Conservation (phyloP, 2,797 vertebrate species). For the Silurus lanzhouensis region DNA sequence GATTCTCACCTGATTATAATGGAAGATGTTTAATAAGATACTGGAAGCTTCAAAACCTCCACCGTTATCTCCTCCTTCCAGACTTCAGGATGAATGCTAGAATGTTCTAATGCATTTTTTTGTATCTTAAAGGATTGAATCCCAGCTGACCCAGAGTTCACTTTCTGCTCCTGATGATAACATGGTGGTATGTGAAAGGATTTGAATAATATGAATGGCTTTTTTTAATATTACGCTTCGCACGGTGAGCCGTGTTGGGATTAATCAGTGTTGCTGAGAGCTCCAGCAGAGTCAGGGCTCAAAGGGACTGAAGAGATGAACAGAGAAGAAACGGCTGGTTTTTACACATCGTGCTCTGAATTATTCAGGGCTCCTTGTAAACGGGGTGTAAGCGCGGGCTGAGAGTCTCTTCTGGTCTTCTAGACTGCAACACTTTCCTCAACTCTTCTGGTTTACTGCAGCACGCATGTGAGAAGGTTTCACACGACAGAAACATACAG, state of each 20-base stretch:
- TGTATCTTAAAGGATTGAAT: not conserved
- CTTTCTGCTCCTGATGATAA: not conserved
- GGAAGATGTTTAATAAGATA: not conserved
- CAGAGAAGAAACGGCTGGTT: not conserved
- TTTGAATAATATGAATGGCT: not conserved
- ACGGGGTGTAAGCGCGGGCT: not conserved
- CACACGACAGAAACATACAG: not conserved
- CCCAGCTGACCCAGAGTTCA: not conserved
- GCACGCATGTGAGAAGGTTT: not conserved
- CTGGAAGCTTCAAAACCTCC: not conserved
- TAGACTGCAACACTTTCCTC: not conserved
- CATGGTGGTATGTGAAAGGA: not conserved
- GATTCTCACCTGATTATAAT: not conserved
- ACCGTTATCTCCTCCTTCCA: not conserved
- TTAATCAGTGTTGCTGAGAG: conserved; percentile 2
- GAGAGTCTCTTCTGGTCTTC: too few species aligned
- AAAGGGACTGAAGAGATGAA: not conserved
- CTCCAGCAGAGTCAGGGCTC: not conserved
- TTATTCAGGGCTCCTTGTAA: not conserved
- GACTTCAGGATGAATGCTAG: not conserved
- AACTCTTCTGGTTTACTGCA: not conserved
- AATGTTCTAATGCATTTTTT: not conserved
- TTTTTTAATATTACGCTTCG: not conserved
- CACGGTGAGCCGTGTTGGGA: not conserved
- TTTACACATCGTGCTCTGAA: not conserved